Evolutionary conservation across 2,113 vertebrate genomes (phyloP).

Genomic region (Caloenas nicobarica): DNA sequence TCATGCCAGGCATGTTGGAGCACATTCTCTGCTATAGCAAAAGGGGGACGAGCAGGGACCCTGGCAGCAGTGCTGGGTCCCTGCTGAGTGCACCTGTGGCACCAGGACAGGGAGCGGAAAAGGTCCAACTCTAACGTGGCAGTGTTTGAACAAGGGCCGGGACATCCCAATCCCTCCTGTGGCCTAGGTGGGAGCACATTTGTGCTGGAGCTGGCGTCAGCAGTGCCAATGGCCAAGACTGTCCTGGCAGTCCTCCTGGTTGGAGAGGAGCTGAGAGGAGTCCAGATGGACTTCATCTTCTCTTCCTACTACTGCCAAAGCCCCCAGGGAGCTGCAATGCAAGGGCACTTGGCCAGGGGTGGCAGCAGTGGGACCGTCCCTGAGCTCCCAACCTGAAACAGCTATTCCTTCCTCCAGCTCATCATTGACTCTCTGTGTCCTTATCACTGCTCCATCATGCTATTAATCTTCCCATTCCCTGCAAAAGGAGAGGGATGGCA

Average conservation of each 20-base stretch:
- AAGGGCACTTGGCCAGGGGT: neutral
- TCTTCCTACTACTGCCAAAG: neutral
- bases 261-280: neutral
- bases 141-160: fast-evolving
- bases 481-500: neutral
- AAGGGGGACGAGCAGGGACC: neutral
- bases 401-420: neutral
- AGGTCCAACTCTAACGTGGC: fast-evolving
- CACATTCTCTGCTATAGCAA: neutral
- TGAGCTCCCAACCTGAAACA: neutral
- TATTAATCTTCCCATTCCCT: neutral
- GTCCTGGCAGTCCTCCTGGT: neutral
- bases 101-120: fast-evolving
- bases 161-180: fast-evolving
- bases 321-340: neutral
- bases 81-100: fast-evolving
- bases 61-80: neutral
- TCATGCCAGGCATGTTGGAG: neutral
- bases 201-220: fast-evolving
- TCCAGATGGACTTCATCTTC: neutral
- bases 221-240: neutral
- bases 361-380: neutral
- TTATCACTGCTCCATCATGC: neutral
- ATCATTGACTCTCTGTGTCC: neutral
- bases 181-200: neutral